A percentile compares a stretch with the other conserved stretches of the same genome.
Conservation (phyloP, 2,113 vertebrate species). For the Aphyosemion australe region DNA sequence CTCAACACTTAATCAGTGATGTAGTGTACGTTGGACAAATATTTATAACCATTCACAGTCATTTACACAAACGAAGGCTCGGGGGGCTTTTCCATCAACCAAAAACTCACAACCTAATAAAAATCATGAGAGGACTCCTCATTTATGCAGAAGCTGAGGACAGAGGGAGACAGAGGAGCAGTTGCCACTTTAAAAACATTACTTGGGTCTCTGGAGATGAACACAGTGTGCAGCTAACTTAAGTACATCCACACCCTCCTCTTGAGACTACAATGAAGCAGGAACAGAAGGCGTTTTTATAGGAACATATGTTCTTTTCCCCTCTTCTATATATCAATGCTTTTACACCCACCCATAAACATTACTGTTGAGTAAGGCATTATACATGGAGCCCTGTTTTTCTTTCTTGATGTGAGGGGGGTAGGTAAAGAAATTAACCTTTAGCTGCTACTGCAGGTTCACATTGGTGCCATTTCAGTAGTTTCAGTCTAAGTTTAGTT, state of each 20-base stretch:
- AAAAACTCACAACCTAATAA: conserved; percentile 38
- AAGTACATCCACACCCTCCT: conserved; percentile 71
- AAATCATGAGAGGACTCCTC: conserved; percentile 22
- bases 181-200: conserved; percentile 78
- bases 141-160: conserved; percentile 43
- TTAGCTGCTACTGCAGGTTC: conserved; percentile 25
- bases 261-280: conserved; percentile 63
- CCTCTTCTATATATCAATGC: conserved; percentile 73
- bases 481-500: neutral
- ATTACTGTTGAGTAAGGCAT: conserved; percentile 69
- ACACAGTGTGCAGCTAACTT: conserved; percentile 64
- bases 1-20: conserved; percentile 70
- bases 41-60: conserved; percentile 67
- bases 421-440: conserved; percentile 54
- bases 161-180: conserved; percentile 37
- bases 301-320: conserved; percentile 78
- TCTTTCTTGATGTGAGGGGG: conserved; percentile 43
- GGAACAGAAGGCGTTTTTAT: conserved; percentile 79
- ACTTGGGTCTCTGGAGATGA: conserved; percentile 63
- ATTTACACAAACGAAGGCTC: conserved; percentile 45
- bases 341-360: conserved; percentile 73
- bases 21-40: conserved; percentile 52
- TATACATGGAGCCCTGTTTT: conserved; percentile 51
- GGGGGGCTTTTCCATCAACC: conserved; percentile 31
- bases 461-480: conserved; percentile 1